These are phyloP conservation scores for Paracentrotus lividus DNA, from an alignment of 53 echinoderm and acorn worm genomes.

Conservation along the genomic window DNA sequence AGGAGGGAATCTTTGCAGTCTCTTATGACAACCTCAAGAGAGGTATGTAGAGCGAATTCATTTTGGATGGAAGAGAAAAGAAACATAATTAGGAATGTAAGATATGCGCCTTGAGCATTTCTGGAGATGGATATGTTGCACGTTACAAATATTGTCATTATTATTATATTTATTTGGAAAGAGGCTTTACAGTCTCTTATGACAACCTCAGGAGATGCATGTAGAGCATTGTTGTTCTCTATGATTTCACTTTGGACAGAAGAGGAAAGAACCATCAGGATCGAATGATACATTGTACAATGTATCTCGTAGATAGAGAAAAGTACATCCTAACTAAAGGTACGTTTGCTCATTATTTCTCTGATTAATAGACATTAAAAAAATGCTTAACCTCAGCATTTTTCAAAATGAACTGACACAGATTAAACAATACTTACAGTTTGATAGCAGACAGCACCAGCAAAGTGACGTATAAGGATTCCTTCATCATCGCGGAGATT, in stretches of 20 bases:
- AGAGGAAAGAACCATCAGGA: not conserved
- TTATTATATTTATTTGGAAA: too few relatives aligned
- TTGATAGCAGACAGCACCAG: conserved; percentile 99
- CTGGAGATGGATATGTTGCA: too few relatives aligned
- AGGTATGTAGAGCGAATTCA: too few relatives aligned
- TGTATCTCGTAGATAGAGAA: not conserved
- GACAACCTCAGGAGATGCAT: conserved; percentile 87
- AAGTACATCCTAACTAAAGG: not conserved
- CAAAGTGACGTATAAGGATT: conserved; percentile 97
- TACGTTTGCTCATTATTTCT: not conserved
- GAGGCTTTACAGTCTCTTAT: conserved; percentile 89
- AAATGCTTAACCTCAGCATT: not conserved
- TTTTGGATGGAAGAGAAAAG: not conserved
- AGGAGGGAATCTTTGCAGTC: too few relatives aligned
- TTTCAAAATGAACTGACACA: not conserved
- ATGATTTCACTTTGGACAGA: conserved; percentile 88
- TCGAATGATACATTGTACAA: not conserved
- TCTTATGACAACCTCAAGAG: too few relatives aligned
- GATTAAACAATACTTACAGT: conserved; percentile 80
- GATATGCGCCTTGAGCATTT: too few relatives aligned
- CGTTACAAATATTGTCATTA: too few relatives aligned
- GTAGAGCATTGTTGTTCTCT: conserved; percentile 97
- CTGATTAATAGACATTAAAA: too few relatives aligned
- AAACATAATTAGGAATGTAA: too few relatives aligned
- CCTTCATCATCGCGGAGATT: conserved; percentile 98